These are phyloP conservation scores for Hyles vespertilio DNA, from an alignment of 1,140 invertebrate species.

Conservation along the genomic window DNA sequence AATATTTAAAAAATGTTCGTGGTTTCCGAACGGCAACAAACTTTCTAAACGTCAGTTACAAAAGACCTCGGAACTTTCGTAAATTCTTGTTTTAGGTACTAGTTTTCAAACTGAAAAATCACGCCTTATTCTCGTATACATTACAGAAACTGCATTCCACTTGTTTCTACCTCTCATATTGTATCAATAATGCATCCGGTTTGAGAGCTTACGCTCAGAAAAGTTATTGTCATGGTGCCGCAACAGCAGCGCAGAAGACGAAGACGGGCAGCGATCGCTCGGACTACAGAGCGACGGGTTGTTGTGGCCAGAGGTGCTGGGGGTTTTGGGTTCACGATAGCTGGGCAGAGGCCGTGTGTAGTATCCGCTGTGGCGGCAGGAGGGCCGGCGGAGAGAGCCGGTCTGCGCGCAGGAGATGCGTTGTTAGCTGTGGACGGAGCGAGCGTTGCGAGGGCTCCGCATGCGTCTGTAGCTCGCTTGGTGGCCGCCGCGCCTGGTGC, in stretches of 20 bases:
- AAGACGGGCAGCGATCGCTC: slow-evolving; percentile 85
- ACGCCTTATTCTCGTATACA: too few species aligned
- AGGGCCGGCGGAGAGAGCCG: slow-evolving; percentile 79
- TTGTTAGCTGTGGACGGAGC: slow-evolving; percentile 93
- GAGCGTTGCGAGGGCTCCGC: slow-evolving; percentile 91
- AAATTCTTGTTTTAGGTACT: slow-evolving; percentile 66
- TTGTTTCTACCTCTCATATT: too few species aligned
- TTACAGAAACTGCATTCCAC: too few species aligned
- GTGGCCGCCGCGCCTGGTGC: slow-evolving; percentile 88
- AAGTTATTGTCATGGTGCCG: slow-evolving; percentile 47
- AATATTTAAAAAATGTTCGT: slow-evolving; percentile 5
- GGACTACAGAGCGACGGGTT: slow-evolving; percentile 83
- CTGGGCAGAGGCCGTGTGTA: slow-evolving; percentile 63
- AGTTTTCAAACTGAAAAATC: slow-evolving; percentile 36
- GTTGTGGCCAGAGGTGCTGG: slow-evolving; percentile 89
- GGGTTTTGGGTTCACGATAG: slow-evolving; percentile 73
- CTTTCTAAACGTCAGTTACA: slow-evolving; percentile 71
- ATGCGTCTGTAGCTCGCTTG: slow-evolving; percentile 94
- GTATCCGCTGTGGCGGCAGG: slow-evolving; percentile 60
- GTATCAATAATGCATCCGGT: too few species aligned
- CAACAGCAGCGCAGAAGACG: slow-evolving; percentile 86
- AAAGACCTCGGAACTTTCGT: slow-evolving; percentile 64
- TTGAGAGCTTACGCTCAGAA: too few species aligned
- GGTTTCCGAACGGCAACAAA: slow-evolving; percentile 48
- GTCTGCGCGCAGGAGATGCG: slow-evolving; percentile 92